Evolutionary conservation across 2,888 invertebrate species (phyloP).

Genomic region (Troglohyphantes excavatus): DNA sequence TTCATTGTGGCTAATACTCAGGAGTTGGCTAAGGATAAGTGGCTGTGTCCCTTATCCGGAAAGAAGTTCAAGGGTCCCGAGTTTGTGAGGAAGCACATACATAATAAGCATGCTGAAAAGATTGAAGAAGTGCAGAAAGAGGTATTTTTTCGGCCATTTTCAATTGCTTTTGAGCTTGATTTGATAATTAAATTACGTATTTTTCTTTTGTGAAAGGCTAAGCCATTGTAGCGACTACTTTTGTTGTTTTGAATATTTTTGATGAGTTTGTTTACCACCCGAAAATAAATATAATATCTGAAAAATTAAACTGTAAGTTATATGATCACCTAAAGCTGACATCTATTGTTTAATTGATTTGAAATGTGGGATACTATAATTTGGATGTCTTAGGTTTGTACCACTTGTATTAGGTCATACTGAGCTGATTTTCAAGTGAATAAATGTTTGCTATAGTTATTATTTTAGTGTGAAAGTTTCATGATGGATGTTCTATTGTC

Average conservation of each 20-base stretch:
- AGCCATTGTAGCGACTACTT: not conserved
- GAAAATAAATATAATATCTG: not conserved
- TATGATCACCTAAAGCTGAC: no score
- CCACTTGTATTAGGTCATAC: no score
- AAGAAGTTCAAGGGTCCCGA: constrained; percentile 99
- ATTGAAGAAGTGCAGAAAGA: constrained; percentile 98
- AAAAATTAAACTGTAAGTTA: no score
- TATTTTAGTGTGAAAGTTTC: no score
- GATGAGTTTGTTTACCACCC: not conserved
- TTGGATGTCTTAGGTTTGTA: no score
- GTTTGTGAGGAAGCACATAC: constrained; percentile 98
- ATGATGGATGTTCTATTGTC: no score
- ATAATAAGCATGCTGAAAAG: constrained; percentile 98
- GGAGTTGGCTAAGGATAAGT: constrained; percentile 98
- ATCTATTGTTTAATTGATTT: no score
- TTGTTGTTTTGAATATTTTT: not conserved
- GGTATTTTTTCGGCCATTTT: constrained; percentile 83
- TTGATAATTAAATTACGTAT: not conserved
- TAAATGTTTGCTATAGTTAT: no score
- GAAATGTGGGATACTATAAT: no score
- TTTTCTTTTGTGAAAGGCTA: not conserved
- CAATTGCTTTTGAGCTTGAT: not conserved
- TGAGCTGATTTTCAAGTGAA: no score
- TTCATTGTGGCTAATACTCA: constrained; percentile 98
- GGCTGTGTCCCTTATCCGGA: constrained; percentile 98